A percentile compares a stretch with the other conserved stretches of the same genome.
phyloP scores from a whole-genome alignment of 1,140 invertebrate species.

The Acromyrmex charruanus region DNA sequence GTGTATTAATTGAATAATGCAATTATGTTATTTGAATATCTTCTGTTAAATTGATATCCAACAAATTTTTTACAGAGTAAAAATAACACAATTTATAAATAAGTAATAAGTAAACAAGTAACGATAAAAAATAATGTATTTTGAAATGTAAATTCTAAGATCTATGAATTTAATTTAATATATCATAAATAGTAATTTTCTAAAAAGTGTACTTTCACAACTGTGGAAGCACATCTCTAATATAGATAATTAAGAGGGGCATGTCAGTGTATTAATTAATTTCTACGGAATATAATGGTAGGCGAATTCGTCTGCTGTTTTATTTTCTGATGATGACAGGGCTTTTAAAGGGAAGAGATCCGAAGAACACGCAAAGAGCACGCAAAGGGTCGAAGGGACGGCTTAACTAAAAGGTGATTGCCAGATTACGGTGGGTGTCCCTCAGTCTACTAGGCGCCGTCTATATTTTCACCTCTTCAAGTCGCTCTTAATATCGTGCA shows the following conservation, averaged over 20 bases:
- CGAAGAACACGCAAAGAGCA: slow-evolving; percentile 38
- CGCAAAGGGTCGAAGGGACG: slow-evolving; percentile 30
- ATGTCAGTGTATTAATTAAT: slow-evolving; percentile 36
- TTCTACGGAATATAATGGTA: background rate
- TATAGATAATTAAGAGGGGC: slow-evolving; percentile 24
- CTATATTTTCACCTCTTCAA: slow-evolving; percentile 62
- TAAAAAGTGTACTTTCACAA: too few species aligned
- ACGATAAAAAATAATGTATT: too few species aligned
- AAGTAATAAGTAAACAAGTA: too few species aligned
- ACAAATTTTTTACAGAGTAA: too few species aligned
- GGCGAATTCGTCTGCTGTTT: slow-evolving; percentile 10
- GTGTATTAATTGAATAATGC: too few species aligned
- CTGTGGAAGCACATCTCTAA: too few species aligned
- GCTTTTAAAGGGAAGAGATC: slow-evolving; percentile 19
- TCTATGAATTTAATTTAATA: too few species aligned
- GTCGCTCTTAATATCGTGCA: slow-evolving; percentile 13
- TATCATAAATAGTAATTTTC: too few species aligned
- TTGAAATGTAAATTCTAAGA: too few species aligned
- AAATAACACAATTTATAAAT: too few species aligned
- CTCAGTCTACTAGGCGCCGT: slow-evolving; percentile 60
- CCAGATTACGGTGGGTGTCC: slow-evolving; percentile 48
- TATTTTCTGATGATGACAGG: slow-evolving; percentile 3
- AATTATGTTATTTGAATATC: too few species aligned
- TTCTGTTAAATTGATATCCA: too few species aligned
- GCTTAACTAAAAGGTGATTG: slow-evolving; percentile 67